Conservation (phyloP, 2,797 vertebrate genomes). For the Epinephelus coioides region DNA sequence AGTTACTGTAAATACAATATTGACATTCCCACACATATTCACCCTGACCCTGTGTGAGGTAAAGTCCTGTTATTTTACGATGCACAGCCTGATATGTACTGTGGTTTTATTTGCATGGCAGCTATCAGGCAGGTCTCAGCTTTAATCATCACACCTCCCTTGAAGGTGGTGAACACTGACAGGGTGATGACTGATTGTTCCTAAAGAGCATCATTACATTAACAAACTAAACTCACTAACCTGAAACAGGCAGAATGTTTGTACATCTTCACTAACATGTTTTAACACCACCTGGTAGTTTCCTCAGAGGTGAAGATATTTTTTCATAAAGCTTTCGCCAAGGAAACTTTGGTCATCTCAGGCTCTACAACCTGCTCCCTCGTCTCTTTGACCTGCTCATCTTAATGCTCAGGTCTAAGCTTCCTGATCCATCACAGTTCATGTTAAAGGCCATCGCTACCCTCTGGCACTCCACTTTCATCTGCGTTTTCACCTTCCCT, state of each 20-base stretch:
- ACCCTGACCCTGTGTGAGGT: background rate
- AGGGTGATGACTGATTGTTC: background rate
- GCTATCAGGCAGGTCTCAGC: background rate
- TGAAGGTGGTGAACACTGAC: background rate
- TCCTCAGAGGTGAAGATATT: constrained; percentile 10
- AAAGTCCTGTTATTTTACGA: constrained; percentile 12
- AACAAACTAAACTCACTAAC: background rate
- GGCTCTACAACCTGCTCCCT: background rate
- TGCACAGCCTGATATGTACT: background rate
- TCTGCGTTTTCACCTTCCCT: constrained; percentile 59
- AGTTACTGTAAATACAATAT: too few species aligned
- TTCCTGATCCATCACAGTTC: constrained; percentile 76
- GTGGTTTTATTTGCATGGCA: constrained; percentile 19
- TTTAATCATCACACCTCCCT: constrained; percentile 8
- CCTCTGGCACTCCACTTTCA: constrained; percentile 74
- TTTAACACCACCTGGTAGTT: background rate
- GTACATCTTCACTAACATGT: background rate
- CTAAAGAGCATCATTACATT: background rate
- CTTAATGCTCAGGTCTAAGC: constrained; percentile 34
- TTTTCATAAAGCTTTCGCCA: background rate
- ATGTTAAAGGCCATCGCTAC: constrained; percentile 64
- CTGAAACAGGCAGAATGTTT: background rate
- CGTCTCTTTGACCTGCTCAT: constrained; percentile 35
- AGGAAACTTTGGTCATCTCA: constrained; percentile 1
- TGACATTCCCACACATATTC: background rate